Conservation (phyloP, 1,140 invertebrate species). For the Apis florea region DNA sequence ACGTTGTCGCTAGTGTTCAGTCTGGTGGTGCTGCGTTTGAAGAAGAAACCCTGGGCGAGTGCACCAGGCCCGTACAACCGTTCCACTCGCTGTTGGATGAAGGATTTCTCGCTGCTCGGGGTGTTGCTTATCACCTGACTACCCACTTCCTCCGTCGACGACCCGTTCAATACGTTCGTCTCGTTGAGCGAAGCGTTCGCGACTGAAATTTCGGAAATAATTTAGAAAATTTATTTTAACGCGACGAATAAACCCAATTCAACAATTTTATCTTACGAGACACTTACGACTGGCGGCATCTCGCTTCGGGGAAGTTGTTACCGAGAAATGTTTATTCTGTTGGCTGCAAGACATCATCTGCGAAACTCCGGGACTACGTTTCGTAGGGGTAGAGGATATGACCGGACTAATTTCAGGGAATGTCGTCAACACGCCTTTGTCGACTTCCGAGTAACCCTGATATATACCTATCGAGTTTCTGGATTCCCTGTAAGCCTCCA, state of each 20-base stretch:
- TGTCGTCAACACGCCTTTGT: slow-evolving; percentile 66
- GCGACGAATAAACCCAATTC: background rate
- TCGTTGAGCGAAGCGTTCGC: slow-evolving; percentile 69
- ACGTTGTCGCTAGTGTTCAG: slow-evolving; percentile 73
- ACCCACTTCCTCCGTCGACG: slow-evolving; percentile 63
- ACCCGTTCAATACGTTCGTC: slow-evolving; percentile 71
- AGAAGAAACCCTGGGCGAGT: slow-evolving; percentile 90
- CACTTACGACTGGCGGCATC: slow-evolving; percentile 61
- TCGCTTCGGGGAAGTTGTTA: slow-evolving; percentile 71
- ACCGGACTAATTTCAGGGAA: slow-evolving; percentile 73
- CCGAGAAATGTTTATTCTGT: slow-evolving; percentile 71
- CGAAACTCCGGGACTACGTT: slow-evolving; percentile 65
- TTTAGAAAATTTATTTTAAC: background rate
- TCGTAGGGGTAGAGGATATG: slow-evolving; percentile 57
- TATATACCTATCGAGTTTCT: slow-evolving; percentile 63
- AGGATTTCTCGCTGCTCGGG: slow-evolving; percentile 85
- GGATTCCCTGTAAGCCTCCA: slow-evolving; percentile 71
- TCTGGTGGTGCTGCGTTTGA: slow-evolving; percentile 77
- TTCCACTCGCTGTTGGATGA: slow-evolving; percentile 93
- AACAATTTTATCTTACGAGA: background rate
- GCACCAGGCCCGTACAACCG: slow-evolving; percentile 92
- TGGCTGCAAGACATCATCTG: slow-evolving; percentile 70
- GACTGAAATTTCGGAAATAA: slow-evolving; percentile 55
- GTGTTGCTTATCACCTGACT: slow-evolving; percentile 70
- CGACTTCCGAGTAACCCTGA: slow-evolving; percentile 75